A percentile compares a stretch with the other conserved stretches of the same genome.
These are phyloP conservation scores for Puma concolor DNA, from an alignment of 2,113 vertebrate genomes.

Conservation along the genomic window DNA sequence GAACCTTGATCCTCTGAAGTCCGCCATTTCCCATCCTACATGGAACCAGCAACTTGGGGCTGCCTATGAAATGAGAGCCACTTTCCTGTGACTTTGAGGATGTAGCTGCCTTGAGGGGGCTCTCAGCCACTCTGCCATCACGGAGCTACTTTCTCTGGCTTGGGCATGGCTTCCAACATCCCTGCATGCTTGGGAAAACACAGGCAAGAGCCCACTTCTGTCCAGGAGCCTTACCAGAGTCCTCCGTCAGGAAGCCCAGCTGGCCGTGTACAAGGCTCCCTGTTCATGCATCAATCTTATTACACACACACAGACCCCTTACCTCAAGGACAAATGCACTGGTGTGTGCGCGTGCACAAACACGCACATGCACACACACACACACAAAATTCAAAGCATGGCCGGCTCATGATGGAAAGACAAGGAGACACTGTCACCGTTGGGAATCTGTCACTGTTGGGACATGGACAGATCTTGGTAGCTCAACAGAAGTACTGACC, in stretches of 20 bases:
- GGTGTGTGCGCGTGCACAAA: rapidly evolving
- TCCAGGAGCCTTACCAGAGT: no score
- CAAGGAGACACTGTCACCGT: neutral
- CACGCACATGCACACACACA: rapidly evolving
- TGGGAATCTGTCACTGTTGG: neutral
- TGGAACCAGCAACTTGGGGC: neutral
- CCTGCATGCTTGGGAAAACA: neutral
- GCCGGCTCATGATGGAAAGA: neutral
- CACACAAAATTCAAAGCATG: rapidly evolving
- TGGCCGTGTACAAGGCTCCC: neutral
- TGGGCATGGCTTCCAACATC: neutral
- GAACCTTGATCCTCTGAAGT: neutral
- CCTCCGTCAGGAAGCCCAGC: neutral
- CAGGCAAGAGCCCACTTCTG: neutral
- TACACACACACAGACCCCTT: neutral
- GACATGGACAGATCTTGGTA: constrained; percentile 42
- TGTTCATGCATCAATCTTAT: rapidly evolving
- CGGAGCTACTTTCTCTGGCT: neutral
- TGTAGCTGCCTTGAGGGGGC: neutral
- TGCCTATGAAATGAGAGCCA: neutral
- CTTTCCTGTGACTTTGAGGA: neutral
- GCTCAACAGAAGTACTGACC: constrained; percentile 54
- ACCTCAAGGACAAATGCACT: neutral
- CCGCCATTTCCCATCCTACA: rapidly evolving
- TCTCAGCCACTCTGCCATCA: neutral